Base-by-base conservation (phyloP, 2,888 invertebrate genomes). In the Pycnomerus fuliginosus region DNA sequence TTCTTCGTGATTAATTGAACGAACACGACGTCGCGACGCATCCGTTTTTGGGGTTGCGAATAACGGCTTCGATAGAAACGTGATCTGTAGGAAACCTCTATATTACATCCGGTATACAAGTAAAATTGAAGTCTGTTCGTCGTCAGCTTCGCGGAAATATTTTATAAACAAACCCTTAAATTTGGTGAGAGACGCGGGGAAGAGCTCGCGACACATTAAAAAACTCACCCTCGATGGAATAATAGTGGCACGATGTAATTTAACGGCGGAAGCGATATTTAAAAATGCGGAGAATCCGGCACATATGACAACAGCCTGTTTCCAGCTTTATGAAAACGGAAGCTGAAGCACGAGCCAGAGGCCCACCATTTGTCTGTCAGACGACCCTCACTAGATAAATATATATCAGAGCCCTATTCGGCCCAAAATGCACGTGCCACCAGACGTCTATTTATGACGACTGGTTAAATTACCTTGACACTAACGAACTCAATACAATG, bases 261-360 rank as follows among this genome's bases (percentile, higher is more conserved):
- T 64, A 57, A 63, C 57, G 60, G 58, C 62, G 66, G 62, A 61
- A 61, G 64, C 58, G 52, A 53, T 64, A 56, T 64, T 67, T 67
- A 67, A 69, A 68, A 65, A 65, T 67, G 54, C 62, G 52, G 59
- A 53, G 63, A 62, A 61, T 64, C 61, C 62, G 54, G 60, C 60
- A 59, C 68, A 69, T 62, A 68, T 69, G 70, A 69, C 68, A 68
- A 65, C 70, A 67, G 68, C 62, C 69, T 69, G 70, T 68, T 70
- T 71, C 70, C 70, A 69, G 69, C 65, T 71, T 71, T 70, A 60
- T 69, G 70, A 67, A 71, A 71, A 70, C 71, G 70, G 71, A 71
- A 70, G 68, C 65, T 39, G 56, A 58, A 61, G 62, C 67, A 67
- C 67, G 69, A 65, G 69, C 65, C 64, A 62, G 56, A 62, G 56